A percentile compares a stretch with the other conserved stretches of the same genome.
Evolutionary conservation across 1,140 invertebrate genomes (phyloP).

Genomic region (Pinna nobilis): DNA sequence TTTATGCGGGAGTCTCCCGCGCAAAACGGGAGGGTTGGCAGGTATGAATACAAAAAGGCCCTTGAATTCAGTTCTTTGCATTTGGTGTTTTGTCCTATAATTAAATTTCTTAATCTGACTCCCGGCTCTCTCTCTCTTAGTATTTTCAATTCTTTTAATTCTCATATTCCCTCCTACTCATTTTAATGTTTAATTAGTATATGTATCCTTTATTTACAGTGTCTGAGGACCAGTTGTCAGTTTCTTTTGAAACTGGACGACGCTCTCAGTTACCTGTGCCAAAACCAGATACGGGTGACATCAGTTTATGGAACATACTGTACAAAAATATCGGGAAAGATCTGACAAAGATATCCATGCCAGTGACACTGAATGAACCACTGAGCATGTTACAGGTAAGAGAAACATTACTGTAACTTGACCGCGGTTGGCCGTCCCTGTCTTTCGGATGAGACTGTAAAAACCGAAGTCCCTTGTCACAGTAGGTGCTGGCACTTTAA

Average conservation of each 20-base stretch:
- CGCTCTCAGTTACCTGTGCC: constrained; percentile 83
- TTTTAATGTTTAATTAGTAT: too few relatives aligned
- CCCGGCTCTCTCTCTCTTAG: too few relatives aligned
- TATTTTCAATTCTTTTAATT: too few relatives aligned
- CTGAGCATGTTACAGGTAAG: constrained; percentile 70
- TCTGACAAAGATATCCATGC: constrained; percentile 73
- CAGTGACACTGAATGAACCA: constrained; percentile 75
- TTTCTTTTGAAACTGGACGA: constrained; percentile 78
- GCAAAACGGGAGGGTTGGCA: too few relatives aligned
- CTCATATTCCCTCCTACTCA: background rate
- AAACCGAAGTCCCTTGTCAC: too few relatives aligned
- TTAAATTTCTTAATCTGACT: too few relatives aligned
- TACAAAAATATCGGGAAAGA: constrained; percentile 89
- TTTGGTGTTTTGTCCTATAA: too few relatives aligned
- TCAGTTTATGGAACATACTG: constrained; percentile 87
- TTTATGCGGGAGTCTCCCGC: too few relatives aligned
- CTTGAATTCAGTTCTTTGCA: too few relatives aligned
- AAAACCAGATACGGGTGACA: constrained; percentile 83
- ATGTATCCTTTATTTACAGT: constrained; percentile 43
- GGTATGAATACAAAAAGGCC: too few relatives aligned
- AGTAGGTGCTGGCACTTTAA: too few relatives aligned
- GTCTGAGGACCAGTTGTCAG: constrained; percentile 56
- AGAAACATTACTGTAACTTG: background rate
- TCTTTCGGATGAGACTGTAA: background rate
- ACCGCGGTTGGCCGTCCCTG: background rate